These are phyloP conservation scores for Leptopterna dolabrata DNA, from an alignment of 2,888 invertebrate species.

Conservation along the genomic window DNA sequence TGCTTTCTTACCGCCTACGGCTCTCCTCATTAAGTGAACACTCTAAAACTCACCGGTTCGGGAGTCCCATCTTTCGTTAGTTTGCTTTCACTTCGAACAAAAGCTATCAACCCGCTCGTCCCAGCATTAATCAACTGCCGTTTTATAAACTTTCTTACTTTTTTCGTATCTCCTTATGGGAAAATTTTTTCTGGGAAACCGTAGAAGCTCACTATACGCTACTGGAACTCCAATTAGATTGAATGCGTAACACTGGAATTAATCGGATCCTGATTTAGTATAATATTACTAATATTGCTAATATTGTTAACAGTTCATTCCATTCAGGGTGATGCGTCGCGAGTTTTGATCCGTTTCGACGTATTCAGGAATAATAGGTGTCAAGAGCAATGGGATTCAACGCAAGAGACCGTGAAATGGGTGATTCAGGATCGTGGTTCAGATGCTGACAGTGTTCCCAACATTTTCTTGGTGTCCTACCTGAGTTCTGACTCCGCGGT, in stretches of 20 bases:
- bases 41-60: constrained; percentile 1
- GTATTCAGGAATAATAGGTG: no score
- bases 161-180: not conserved
- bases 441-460: no score
- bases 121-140: not conserved
- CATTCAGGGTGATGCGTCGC: no score
- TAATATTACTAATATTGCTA: no score
- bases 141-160: not conserved
- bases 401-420: no score
- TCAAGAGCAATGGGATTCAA: no score
- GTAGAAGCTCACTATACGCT: not conserved
- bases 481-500: no score
- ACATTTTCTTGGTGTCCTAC: no score
- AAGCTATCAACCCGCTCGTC: not conserved
- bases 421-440: no score
- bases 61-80: constrained; percentile 11
- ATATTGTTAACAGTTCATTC: no score
- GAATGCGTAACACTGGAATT: not conserved
- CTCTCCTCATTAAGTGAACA: not conserved
- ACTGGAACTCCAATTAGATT: not conserved
- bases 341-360: no score
- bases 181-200: not conserved
- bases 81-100: constrained; percentile 3
- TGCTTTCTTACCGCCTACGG: constrained; percentile 7
- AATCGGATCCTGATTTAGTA: not conserved